A percentile compares a stretch with the other conserved stretches of the same genome.
phyloP scores from a whole-genome alignment of 2,113 vertebrate species.

The Halcyon senegalensis region DNA sequence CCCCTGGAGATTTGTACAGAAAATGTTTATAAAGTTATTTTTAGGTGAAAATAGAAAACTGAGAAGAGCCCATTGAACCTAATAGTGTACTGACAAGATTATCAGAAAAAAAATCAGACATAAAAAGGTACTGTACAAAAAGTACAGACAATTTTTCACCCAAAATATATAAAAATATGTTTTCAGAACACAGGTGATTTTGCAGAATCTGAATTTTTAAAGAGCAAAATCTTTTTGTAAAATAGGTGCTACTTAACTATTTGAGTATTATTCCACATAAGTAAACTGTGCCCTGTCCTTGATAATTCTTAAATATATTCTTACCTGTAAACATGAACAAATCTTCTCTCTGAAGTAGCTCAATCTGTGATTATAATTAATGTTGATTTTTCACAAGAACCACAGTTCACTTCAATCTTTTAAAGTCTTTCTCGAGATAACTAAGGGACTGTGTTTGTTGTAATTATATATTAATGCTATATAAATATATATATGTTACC shows the following conservation, averaged over 20 bases:
- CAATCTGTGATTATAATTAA: neutral
- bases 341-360: neutral
- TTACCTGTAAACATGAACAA: neutral
- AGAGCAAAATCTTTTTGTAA: neutral
- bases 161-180: neutral
- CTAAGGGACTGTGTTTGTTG: neutral
- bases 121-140: neutral
- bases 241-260: neutral
- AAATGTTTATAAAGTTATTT: neutral
- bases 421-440: neutral
- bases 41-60: neutral
- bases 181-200: neutral
- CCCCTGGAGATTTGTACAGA: neutral
- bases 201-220: neutral
- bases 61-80: neutral
- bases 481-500: no score
- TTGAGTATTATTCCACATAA: neutral
- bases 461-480: no score
- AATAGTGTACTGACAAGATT: neutral
- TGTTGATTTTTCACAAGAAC: neutral
- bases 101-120: neutral
- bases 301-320: neutral
- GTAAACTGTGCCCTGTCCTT: neutral
- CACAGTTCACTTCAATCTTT: neutral
- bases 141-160: neutral